These are phyloP conservation scores for Craterocephalus amniculus DNA, from an alignment of 2,797 vertebrate genomes.

Conservation along the genomic window DNA sequence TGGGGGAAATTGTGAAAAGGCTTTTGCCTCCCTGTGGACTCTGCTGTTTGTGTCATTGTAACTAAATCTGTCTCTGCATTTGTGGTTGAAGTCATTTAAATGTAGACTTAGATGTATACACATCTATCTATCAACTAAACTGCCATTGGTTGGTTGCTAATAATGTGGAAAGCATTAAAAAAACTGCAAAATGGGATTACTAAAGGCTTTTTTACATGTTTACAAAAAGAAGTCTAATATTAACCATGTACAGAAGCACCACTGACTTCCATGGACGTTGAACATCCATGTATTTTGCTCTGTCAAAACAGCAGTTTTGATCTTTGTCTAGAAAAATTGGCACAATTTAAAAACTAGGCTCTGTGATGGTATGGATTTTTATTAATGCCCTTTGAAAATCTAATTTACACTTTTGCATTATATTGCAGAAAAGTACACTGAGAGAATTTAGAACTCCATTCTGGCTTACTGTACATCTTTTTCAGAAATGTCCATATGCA, in stretches of 20 bases:
- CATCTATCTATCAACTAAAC: not conserved
- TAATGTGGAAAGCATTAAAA: too few species aligned
- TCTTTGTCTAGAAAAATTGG: too few species aligned
- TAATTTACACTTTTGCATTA: not conserved
- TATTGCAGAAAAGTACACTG: not conserved
- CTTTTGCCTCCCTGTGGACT: conserved; percentile 46
- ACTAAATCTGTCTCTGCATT: conserved; percentile 2
- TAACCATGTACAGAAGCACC: too few species aligned
- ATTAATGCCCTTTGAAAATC: not conserved
- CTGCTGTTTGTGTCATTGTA: conserved; percentile 18
- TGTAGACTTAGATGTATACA: not conserved
- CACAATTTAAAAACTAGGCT: not conserved
- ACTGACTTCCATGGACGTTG: too few species aligned
- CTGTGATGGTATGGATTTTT: not conserved
- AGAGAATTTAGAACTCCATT: too few species aligned
- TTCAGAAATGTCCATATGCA: too few species aligned
- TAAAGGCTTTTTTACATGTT: too few species aligned
- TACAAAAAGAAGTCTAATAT: too few species aligned
- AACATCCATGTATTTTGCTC: too few species aligned
- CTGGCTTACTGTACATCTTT: too few species aligned
- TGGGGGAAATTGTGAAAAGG: conserved; percentile 55
- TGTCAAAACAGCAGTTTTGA: too few species aligned
- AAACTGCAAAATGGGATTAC: not conserved
- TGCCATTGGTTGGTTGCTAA: not conserved
- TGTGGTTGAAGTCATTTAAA: not conserved